Conservation (phyloP, 2,888 invertebrate species). For the Tachystola acroxantha region DNA sequence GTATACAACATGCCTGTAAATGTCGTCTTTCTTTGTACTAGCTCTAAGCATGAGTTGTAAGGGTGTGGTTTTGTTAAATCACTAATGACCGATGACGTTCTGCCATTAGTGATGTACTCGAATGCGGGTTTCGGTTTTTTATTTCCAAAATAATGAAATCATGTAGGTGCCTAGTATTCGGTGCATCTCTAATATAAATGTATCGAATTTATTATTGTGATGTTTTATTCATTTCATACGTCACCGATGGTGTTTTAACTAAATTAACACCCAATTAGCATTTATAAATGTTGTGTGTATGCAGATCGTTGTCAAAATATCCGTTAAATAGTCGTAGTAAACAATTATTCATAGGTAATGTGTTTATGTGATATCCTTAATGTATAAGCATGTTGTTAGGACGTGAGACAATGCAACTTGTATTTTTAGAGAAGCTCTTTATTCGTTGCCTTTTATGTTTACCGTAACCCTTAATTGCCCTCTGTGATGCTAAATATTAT, state of each 20-base stretch:
- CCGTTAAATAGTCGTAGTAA: neutral
- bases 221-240: no score
- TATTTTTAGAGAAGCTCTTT: constrained; percentile 10
- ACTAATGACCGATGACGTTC: no score
- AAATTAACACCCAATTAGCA: no score
- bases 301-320: no score
- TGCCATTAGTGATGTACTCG: no score
- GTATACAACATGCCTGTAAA: constrained; percentile 48
- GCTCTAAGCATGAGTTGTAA: constrained; percentile 36
- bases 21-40: constrained; percentile 36
- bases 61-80: constrained; percentile 10
- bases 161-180: no score
- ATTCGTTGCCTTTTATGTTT: constrained; percentile 6
- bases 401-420: constrained; percentile 66
- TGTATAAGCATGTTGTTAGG: constrained; percentile 34
- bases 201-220: no score
- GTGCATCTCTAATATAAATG: no score
- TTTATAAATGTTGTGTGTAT: no score
- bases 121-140: no score
- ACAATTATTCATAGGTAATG: neutral
- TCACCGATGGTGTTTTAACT: no score
- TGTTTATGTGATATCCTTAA: constrained; percentile 1
- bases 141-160: no score
- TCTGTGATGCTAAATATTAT: constrained; percentile 16
- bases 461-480: constrained; percentile 26